phyloP scores from a whole-genome alignment of 2,888 invertebrate genomes.

The Amiota communis region DNA sequence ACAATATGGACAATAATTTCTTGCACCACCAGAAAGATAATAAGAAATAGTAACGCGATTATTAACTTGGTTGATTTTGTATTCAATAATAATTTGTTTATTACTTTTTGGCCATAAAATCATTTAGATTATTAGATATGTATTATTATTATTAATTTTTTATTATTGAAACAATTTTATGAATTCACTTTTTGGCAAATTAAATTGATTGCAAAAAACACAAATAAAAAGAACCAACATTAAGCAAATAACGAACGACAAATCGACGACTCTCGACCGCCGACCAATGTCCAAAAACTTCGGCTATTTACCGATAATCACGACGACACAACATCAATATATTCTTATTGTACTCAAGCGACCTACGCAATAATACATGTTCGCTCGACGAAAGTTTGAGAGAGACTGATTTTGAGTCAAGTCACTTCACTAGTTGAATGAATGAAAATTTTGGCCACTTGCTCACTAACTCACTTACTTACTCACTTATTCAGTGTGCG shows the following conservation, averaged over 20 bases:
- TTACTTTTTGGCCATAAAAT: neutral
- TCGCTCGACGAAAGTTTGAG: constrained; percentile 57
- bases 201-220: constrained; percentile 3
- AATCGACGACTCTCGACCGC: neutral
- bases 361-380: constrained; percentile 40
- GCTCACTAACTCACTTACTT: neutral
- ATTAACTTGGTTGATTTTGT: neutral
- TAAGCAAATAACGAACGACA: constrained; percentile 16
- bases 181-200: neutral
- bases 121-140: too few relatives aligned
- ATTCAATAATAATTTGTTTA: neutral
- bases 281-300: constrained; percentile 28
- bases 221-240: neutral
- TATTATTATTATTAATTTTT: too few relatives aligned
- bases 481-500: too few relatives aligned
- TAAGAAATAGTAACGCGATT: too few relatives aligned
- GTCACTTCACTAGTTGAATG: constrained; percentile 35
- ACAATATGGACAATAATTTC: too few relatives aligned
- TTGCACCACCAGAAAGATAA: too few relatives aligned
- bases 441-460: constrained; percentile 18
- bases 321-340: constrained; percentile 32
- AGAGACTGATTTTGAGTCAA: too few relatives aligned
- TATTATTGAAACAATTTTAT: neutral
- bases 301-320: constrained; percentile 12
- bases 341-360: constrained; percentile 18